These are phyloP conservation scores for Bemisia tabaci DNA, from an alignment of 1,140 invertebrate species.

Conservation along the genomic window DNA sequence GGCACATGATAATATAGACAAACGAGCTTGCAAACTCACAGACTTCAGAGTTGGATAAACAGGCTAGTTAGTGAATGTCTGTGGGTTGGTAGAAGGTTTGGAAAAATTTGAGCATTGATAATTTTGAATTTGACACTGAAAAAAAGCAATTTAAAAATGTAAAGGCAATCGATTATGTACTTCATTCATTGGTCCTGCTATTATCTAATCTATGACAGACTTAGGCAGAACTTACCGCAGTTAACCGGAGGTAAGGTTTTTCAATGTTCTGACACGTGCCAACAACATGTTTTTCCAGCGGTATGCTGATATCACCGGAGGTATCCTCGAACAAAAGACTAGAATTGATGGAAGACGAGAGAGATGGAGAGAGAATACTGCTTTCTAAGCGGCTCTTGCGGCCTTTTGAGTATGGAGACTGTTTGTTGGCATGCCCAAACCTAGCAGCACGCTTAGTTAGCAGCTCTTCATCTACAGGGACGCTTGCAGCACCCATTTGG, in stretches of 20 bases:
- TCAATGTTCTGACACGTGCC: conserved; percentile 86
- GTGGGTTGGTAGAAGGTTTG: too few relatives aligned
- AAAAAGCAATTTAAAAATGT: too few relatives aligned
- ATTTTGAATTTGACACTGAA: too few relatives aligned
- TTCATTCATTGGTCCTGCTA: too few relatives aligned
- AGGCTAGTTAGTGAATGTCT: too few relatives aligned
- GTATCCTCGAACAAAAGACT: conserved; percentile 40
- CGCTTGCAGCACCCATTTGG: conserved; percentile 2
- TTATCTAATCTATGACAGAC: too few relatives aligned
- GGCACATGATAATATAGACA: too few relatives aligned
- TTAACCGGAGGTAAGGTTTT: conserved; percentile 87
- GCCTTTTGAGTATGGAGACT: conserved; percentile 11
- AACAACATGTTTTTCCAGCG: conserved; percentile 74
- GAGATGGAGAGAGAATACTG: neutral
- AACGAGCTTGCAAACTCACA: too few relatives aligned
- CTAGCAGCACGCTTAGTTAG: conserved; percentile 74
- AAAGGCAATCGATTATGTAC: too few relatives aligned
- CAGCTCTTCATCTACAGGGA: conserved; percentile 40
- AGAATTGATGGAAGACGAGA: conserved; percentile 25
- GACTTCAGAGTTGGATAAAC: too few relatives aligned
- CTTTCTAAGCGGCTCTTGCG: conserved; percentile 12
- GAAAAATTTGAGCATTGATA: too few relatives aligned
- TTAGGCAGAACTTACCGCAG: conserved; percentile 61
- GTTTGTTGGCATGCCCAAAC: conserved; percentile 43
- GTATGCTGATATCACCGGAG: conserved; percentile 52